A percentile compares a stretch with the other conserved stretches of the same genome.
These are phyloP conservation scores for Callorhinus ursinus DNA, from an alignment of 2,113 vertebrate genomes.

Conservation along the genomic window DNA sequence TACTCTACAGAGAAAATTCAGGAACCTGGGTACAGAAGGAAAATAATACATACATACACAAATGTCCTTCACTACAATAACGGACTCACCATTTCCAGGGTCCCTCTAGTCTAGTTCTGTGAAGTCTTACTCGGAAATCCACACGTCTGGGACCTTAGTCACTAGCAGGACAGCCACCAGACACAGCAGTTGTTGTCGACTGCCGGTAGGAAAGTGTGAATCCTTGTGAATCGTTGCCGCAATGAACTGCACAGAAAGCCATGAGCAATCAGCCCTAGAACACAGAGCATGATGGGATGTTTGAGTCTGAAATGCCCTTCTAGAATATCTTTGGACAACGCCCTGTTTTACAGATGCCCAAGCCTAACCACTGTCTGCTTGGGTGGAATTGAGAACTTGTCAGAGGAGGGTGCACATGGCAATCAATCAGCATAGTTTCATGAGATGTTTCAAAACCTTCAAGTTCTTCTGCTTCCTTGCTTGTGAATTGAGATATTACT, in stretches of 20 bases:
- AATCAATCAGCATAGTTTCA: not conserved
- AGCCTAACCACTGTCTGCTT: not conserved
- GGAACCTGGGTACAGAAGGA: not conserved
- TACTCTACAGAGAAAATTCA: not conserved
- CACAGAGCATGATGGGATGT: not conserved
- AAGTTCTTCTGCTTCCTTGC: not conserved
- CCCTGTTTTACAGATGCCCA: not conserved
- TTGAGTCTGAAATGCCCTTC: not conserved
- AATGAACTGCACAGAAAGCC: not conserved
- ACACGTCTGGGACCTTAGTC: not conserved
- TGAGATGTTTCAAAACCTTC: not conserved
- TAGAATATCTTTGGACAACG: not conserved
- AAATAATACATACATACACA: not conserved
- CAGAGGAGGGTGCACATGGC: not conserved
- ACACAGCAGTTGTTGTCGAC: not conserved
- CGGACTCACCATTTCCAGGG: not conserved
- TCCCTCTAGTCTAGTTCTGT: not conserved
- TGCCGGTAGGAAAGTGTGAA: not conserved
- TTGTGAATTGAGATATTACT: not conserved
- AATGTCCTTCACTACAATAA: not conserved
- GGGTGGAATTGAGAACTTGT: not conserved
- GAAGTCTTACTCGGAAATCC: not conserved
- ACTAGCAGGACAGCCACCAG: not conserved
- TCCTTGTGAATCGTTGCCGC: not conserved
- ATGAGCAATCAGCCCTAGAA: not conserved